Evolutionary conservation across 2,888 invertebrate species (phyloP), one percentile per base, ranked within the genome.

Genomic region (Lathronympha strigana): DNA sequence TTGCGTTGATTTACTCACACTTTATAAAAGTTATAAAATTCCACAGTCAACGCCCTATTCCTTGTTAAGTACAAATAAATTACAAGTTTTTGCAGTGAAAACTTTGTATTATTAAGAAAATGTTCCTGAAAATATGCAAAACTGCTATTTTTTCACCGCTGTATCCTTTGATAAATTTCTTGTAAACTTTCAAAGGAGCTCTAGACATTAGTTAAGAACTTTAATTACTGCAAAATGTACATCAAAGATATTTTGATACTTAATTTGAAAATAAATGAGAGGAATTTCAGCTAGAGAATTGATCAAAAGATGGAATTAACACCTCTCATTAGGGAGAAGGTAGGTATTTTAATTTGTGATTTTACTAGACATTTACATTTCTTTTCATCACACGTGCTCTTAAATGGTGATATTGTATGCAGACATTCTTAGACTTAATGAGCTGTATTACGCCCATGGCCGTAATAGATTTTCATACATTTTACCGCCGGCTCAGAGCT

Each of bases 81-180:
- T 38, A 3, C n/a, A n/a, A 5, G 38, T 17, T 17, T 6, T n/a
- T n/a, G 6, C 11, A 25, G 3, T n/a, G 1, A 19, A 36, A 33
- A 28, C 8, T 38, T 17, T 19, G 23, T 8, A 19, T 38, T 25
- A 17, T 23, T 49, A 60, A 9, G 9, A 19, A 61, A 60, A 49
- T 17, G 17, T 21, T 21, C 5, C n/a, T 33, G 33, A 45, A 47
- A 58, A 19, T 28, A 50, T 19, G 33, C 11, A 3, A 25, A 31
- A 8, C 54, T 36, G 54, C 36, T n/a, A 47, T 6, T 23, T 28
- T 47, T 54, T 47, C 38, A 25, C 45, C 33, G 25, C 38, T 1
- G 1, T 21, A 36, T 19, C 54, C 45, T 54, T 54, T 62, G 54
- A 62, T 54, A 17, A 54, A n/a, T 47, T 53, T 54, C 28, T 40